Percentiles rank a stretch among this genome's conserved stretches.
phyloP scores from a whole-genome alignment of 2,113 vertebrate species.

The Myrmecophaga tridactyla region DNA sequence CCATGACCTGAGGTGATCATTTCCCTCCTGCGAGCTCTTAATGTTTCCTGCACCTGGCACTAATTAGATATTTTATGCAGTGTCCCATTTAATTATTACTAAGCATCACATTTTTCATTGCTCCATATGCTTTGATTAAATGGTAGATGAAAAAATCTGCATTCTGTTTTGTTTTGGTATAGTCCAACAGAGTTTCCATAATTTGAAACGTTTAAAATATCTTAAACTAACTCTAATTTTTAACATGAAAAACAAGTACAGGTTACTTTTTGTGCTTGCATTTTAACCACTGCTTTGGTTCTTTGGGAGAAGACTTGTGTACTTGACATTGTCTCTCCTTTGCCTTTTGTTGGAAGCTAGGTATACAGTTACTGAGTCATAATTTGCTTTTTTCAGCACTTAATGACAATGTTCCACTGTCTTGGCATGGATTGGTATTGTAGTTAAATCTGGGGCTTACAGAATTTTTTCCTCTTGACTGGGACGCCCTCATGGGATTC shows the following conservation, averaged over 20 bases:
- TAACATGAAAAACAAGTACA: neutral
- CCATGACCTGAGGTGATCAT: neutral
- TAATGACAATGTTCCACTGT: neutral
- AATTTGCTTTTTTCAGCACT: neutral
- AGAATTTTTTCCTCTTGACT: neutral
- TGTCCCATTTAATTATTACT: slow-evolving; percentile 49
- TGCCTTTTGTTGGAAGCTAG: neutral
- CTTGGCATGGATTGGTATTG: neutral
- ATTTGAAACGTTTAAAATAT: neutral
- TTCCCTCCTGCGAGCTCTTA: neutral
- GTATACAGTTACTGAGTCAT: neutral
- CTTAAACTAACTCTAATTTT: neutral
- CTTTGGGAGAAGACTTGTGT: neutral
- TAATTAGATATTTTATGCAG: slow-evolving; percentile 30
- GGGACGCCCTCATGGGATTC: neutral
- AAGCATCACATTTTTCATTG: neutral
- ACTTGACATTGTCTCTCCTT: neutral
- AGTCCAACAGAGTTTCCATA: neutral
- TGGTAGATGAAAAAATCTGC: neutral
- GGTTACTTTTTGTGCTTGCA: neutral
- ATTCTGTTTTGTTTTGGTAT: slow-evolving; percentile 8
- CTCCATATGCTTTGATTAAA: slow-evolving; percentile 37
- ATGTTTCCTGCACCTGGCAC: neutral
- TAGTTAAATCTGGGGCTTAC: neutral
- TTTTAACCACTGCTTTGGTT: neutral